Evolutionary conservation across 2,113 vertebrate species (phyloP).

Genomic region (Leptodactylus fuscus): DNA sequence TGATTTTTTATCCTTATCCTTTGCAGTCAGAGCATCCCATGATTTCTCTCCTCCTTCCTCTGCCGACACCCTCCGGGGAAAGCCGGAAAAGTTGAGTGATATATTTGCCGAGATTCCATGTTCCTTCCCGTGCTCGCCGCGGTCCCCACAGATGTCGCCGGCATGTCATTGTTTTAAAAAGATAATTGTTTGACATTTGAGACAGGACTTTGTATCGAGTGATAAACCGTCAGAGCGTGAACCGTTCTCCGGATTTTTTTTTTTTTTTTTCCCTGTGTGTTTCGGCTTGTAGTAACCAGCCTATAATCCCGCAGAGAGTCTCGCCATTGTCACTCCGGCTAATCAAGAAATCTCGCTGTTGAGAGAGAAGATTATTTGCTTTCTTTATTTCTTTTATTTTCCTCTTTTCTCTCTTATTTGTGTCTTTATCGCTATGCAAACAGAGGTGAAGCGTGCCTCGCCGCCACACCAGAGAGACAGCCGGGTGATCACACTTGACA

Average conservation of each 20-base stretch:
- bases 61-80: conserved; percentile 47
- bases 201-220: conserved; percentile 56
- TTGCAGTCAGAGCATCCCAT: conserved; percentile 64
- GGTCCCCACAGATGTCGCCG: conserved; percentile 62
- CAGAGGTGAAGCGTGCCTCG: neutral
- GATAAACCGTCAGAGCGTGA: conserved; percentile 54
- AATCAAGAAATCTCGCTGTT: conserved; percentile 54
- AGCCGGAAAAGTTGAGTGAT: conserved; percentile 48
- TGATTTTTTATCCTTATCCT: too few species aligned
- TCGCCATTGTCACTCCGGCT: conserved; percentile 40
- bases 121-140: conserved; percentile 54
- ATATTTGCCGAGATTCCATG: conserved; percentile 62
- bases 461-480: conserved; percentile 47
- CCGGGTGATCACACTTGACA: conserved; percentile 63
- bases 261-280: neutral
- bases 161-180: conserved; percentile 53
- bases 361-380: conserved; percentile 49
- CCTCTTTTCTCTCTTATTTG: conserved; percentile 8
- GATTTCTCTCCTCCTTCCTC: conserved; percentile 12
- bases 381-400: conserved; percentile 54
- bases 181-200: conserved; percentile 69
- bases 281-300: conserved; percentile 38
- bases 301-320: conserved; percentile 43
- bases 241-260: conserved; percentile 34
- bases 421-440: conserved; percentile 37